phyloP scores from a whole-genome alignment of 2,888 invertebrate genomes.

The Morpho helenor region DNA sequence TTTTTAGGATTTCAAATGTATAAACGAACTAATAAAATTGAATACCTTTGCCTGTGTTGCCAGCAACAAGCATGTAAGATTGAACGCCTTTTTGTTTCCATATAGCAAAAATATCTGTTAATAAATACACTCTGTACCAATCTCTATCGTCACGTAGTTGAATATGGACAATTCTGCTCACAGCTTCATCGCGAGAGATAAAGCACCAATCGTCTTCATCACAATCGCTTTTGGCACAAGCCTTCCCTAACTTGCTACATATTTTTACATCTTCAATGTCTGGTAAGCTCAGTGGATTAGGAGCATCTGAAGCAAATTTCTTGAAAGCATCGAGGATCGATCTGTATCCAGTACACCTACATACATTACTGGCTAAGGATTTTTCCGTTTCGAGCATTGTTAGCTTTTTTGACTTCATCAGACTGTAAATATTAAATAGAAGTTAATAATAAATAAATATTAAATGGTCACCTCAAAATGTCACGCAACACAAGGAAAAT shows the following conservation, averaged over 20 bases:
- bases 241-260: slow-evolving; percentile 36
- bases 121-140: slow-evolving; percentile 76
- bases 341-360: slow-evolving; percentile 85
- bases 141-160: slow-evolving; percentile 45
- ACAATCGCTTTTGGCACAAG: slow-evolving; percentile 18
- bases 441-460: no score
- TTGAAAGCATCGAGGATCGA: slow-evolving; percentile 83
- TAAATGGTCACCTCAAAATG: no score
- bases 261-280: slow-evolving; percentile 54
- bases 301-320: slow-evolving; percentile 74
- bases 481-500: no score
- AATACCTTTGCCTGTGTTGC: slow-evolving; percentile 48
- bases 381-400: slow-evolving; percentile 82
- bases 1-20: not conserved
- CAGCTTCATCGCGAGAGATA: slow-evolving; percentile 67
- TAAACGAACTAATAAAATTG: not conserved
- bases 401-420: slow-evolving; percentile 32
- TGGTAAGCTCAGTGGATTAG: slow-evolving; percentile 35
- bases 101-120: slow-evolving; percentile 72
- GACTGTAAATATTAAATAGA: slow-evolving; percentile 1
- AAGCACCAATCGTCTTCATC: slow-evolving; percentile 43
- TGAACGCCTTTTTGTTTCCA: slow-evolving; percentile 65
- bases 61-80: slow-evolving; percentile 82
- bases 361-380: slow-evolving; percentile 84
- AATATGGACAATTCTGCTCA: slow-evolving; percentile 46